Base-by-base conservation (phyloP, 2,797 vertebrate species). In the Pangasius macronema region DNA sequence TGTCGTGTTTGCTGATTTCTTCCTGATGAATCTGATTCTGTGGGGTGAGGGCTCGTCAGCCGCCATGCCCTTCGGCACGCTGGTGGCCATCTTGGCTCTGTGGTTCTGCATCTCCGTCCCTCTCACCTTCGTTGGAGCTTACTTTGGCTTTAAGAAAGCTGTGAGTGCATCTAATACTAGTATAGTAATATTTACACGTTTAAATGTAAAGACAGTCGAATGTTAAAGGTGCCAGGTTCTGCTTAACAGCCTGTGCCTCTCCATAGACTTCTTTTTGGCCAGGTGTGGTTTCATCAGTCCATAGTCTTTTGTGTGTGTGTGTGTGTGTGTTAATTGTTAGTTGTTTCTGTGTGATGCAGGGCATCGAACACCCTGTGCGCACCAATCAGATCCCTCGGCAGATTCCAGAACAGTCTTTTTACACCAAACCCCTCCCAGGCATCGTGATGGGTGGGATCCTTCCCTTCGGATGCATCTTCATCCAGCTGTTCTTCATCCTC, bases 31-130 rank as follows among this genome's bases (percentile, higher is more conserved):
- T 92, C 94, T 99, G 82, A 99, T 99, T 91, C 96, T 99, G 72
- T 99, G 97, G 97, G 97, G 97, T 73, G 97, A 99, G 93, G 97
- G 97, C 9, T 98, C 97, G 55, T 98, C 97, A 68, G 97, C 98
- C 30, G 97, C 97, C 82, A 98, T 98, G 94, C 97, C 97, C 0
- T 99, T 99, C 67, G 97, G 97, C 49, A 99, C 97, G 7, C 90
- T 99, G 93, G 97, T 99, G 87, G 97, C 97, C 92, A 97, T 99
- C 91, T 91, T 98, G 94, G 97, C 97, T 36, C 96, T 99, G 86
- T 98, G 98, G 98, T 98, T 99, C 95, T 98, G 97, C 91, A 97
- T 98, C 92, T 99, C 97, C 49, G 97, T 99, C 61, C 97, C 97
- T 0, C 94, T 99, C 70, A 99, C 97, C 0, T 98, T 98, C 89